Evolutionary conservation across 35 echinoderm and acorn worm species (phyloP).

Genomic region (Anneissia japonica): DNA sequence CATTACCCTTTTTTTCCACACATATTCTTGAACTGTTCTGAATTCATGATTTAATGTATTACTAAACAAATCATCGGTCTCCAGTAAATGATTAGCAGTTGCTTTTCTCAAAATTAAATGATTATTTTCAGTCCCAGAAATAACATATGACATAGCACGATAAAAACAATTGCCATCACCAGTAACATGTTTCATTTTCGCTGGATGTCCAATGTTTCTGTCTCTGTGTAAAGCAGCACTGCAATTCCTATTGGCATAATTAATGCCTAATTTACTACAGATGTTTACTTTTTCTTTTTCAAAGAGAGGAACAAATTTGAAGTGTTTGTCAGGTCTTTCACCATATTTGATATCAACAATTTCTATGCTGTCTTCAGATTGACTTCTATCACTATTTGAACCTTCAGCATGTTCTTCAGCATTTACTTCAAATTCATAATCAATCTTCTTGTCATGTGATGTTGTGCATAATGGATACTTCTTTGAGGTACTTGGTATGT

Average conservation of each 20-base stretch:
- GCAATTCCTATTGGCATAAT: not conserved
- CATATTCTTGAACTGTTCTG: not conserved
- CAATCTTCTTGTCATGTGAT: too few relatives aligned
- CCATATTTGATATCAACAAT: not conserved
- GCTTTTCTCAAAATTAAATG: constrained; percentile 13
- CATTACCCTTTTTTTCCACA: constrained; percentile 10
- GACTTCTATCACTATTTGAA: not conserved
- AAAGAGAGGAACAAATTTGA: constrained; percentile 20
- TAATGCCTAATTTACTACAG: not conserved
- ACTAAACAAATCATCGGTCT: not conserved
- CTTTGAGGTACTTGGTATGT: too few relatives aligned
- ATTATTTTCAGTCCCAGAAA: constrained; percentile 32
- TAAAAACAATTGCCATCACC: constrained; percentile 46
- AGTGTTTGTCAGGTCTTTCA: constrained; percentile 25
- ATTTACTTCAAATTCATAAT: too few relatives aligned
- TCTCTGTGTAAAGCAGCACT: not conserved
- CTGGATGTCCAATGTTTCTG: not conserved
- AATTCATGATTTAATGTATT: not conserved
- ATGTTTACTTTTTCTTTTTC: not conserved
- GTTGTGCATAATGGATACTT: too few relatives aligned
- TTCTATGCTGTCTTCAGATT: not conserved
- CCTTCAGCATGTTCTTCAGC: too few relatives aligned
- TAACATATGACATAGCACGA: constrained; percentile 28
- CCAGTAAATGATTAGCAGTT: constrained; percentile 19
- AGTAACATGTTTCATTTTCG: not conserved